Conservation (phyloP, 2,113 vertebrate species). For the Tragelaphus strepsiceros region DNA sequence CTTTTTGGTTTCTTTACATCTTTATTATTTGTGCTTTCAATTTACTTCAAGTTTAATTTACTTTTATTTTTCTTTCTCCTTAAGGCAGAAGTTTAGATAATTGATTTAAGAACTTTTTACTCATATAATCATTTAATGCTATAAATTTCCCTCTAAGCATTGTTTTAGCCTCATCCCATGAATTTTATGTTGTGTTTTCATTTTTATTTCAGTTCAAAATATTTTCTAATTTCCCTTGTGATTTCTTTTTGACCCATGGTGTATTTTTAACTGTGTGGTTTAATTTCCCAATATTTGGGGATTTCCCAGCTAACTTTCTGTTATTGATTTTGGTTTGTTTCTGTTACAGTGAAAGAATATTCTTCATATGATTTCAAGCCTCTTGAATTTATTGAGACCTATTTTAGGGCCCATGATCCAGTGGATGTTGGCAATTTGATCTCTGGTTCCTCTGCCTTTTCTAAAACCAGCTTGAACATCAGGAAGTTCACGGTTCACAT, state of each 20-base stretch:
- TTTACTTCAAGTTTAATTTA: slow-evolving; percentile 2
- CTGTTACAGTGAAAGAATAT: not conserved
- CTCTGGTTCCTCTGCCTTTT: too few species aligned
- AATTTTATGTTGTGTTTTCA: not conserved
- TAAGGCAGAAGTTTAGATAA: not conserved
- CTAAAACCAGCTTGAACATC: too few species aligned
- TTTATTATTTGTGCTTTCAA: not conserved
- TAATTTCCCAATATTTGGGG: slow-evolving; percentile 13
- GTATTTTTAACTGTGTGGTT: slow-evolving; percentile 30
- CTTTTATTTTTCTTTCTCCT: not conserved
- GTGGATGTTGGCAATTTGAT: too few species aligned
- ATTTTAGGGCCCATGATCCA: not conserved
- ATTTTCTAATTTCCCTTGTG: slow-evolving; percentile 13
- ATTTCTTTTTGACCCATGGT: slow-evolving; percentile 9
- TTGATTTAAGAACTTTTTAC: not conserved
- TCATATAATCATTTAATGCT: not conserved
- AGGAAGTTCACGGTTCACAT: too few species aligned
- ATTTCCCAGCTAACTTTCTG: slow-evolving; percentile 6
- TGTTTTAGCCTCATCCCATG: not conserved
- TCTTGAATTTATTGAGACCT: not conserved
- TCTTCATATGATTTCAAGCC: not conserved
- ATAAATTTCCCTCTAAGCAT: not conserved
- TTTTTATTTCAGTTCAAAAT: slow-evolving; percentile 1
- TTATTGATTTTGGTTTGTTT: not conserved
- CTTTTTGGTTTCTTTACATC: not conserved